phyloP scores from a whole-genome alignment of 2,888 invertebrate genomes.

The Penaeus monodon region DNA sequence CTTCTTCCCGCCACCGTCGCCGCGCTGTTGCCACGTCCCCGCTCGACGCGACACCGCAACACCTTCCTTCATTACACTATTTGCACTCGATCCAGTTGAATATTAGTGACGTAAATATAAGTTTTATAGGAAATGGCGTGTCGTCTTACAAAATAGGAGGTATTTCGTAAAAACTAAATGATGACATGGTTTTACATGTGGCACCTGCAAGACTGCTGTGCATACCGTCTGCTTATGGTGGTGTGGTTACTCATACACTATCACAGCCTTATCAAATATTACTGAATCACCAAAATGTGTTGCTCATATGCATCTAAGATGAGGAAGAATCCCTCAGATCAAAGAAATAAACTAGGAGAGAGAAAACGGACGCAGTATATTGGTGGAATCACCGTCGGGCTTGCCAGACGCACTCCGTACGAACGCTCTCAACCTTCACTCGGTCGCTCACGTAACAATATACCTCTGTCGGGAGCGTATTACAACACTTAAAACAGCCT shows the following conservation, averaged over 20 bases:
- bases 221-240: conserved; percentile 16
- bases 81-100: no score
- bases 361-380: background rate
- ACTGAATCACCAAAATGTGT: background rate
- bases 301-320: no score
- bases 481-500: no score
- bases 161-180: background rate
- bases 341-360: background rate
- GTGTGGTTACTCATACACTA: background rate
- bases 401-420: conserved; percentile 31
- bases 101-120: no score
- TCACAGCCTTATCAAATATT: background rate
- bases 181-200: background rate
- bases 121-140: no score
- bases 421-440: background rate
- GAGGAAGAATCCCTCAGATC: no score
- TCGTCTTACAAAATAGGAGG: background rate
- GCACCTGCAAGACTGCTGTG: background rate
- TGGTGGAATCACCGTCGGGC: conserved; percentile 6
- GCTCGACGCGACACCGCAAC: no score
- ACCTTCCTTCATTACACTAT: no score
- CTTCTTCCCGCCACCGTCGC: conserved; percentile 34
- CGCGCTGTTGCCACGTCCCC: conserved; percentile 30
- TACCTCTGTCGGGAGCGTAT: background rate
- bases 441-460: background rate